phyloP scores from a whole-genome alignment of 2,888 invertebrate genomes.

The Drosophila barbarae region DNA sequence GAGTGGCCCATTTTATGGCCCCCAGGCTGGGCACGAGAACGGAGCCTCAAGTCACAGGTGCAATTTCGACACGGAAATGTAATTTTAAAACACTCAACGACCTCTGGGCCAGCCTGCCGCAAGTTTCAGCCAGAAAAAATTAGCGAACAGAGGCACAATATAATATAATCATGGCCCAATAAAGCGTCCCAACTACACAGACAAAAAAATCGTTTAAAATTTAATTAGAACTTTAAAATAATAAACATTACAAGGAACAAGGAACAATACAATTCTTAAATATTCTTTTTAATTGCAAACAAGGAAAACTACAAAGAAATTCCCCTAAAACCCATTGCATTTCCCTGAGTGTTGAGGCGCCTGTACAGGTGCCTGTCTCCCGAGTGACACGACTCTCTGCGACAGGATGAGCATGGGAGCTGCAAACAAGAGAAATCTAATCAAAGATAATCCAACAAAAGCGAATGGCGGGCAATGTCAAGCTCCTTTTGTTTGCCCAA shows the following conservation, averaged over 20 bases:
- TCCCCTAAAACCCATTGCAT: background rate
- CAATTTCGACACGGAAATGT: conserved; percentile 70
- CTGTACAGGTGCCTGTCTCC: conserved; percentile 34
- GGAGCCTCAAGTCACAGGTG: conserved; percentile 53
- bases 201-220: background rate
- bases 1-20: conserved; percentile 56
- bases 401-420: conserved; percentile 42
- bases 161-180: conserved; percentile 68
- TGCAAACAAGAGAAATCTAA: conserved; percentile 70
- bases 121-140: conserved; percentile 50
- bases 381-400: conserved; percentile 69
- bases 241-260: no score
- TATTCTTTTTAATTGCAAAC: background rate
- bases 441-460: conserved; percentile 76
- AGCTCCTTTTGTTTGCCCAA: conserved; percentile 66
- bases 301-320: background rate
- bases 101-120: conserved; percentile 10
- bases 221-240: background rate
- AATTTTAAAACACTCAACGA: conserved; percentile 69
- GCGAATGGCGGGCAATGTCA: conserved; percentile 69
- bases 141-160: conserved; percentile 46
- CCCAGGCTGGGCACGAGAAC: background rate
- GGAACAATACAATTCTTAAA: background rate
- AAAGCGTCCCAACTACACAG: conserved; percentile 39
- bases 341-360: conserved; percentile 6